Evolutionary conservation across 2,888 invertebrate genomes (phyloP).

Genomic region (Oxystoma pomonae): DNA sequence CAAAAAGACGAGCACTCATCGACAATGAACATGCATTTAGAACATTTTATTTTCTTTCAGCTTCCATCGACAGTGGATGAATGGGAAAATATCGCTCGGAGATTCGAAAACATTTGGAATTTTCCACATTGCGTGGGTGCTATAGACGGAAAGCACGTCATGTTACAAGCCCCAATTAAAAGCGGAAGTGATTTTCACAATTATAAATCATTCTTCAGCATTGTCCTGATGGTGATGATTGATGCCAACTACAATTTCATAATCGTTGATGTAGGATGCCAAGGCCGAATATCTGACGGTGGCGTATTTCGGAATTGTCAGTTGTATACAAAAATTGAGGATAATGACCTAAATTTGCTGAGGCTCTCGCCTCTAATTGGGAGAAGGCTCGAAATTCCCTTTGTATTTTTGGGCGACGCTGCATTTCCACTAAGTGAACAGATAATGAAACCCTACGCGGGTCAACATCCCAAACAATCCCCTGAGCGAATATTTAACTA

Average conservation of each 20-base stretch:
- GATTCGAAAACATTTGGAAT: too few species aligned
- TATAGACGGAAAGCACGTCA: too few species aligned
- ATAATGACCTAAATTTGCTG: slow-evolving; percentile 3
- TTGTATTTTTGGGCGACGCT: slow-evolving; percentile 21
- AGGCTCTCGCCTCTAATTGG: slow-evolving; percentile 4
- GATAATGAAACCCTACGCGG: slow-evolving; percentile 13
- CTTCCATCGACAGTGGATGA: too few species aligned
- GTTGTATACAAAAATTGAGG: slow-evolving; percentile 9
- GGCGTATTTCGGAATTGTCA: slow-evolving; percentile 30
- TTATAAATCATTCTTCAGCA: too few species aligned
- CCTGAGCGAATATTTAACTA: slow-evolving; percentile 10
- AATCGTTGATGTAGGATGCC: slow-evolving; percentile 35
- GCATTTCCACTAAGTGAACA: slow-evolving; percentile 15
- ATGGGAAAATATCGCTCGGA: too few species aligned
- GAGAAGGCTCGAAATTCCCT: slow-evolving; percentile 12
- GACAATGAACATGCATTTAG: too few species aligned
- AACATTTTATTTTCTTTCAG: too few species aligned
- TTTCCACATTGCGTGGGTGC: too few species aligned
- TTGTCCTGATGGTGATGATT: too few species aligned
- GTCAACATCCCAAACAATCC: slow-evolving; percentile 4
- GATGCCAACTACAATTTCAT: slow-evolving; percentile 41
- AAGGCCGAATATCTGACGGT: slow-evolving; percentile 36
- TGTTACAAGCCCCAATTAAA: too few species aligned
- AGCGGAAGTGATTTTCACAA: too few species aligned
- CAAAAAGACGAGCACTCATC: too few species aligned